Evolutionary conservation across 1,140 invertebrate species (phyloP).

Genomic region (Plodia interpunctella): DNA sequence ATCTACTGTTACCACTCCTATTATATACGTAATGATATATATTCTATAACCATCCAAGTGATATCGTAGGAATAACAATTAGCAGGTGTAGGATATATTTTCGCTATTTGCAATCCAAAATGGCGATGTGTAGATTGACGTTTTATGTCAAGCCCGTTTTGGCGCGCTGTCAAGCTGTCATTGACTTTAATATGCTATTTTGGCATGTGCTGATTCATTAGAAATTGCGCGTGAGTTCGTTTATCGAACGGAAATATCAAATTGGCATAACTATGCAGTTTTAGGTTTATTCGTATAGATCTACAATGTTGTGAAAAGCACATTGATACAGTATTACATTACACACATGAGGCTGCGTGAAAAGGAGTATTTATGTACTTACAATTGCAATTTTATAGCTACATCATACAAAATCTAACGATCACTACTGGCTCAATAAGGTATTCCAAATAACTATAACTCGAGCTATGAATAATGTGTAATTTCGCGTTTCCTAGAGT

Average conservation of each 20-base stretch:
- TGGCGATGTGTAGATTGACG: conserved; percentile 16
- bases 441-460: too few relatives aligned
- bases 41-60: neutral
- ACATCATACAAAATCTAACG: too few relatives aligned
- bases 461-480: too few relatives aligned
- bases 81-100: conserved; percentile 2
- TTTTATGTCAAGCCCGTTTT: conserved; percentile 22
- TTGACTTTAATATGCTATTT: conserved; percentile 19
- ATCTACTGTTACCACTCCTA: too few relatives aligned
- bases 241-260: conserved; percentile 1
- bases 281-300: neutral
- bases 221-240: conserved; percentile 3
- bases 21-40: neutral
- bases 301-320: neutral
- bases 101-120: conserved; percentile 9
- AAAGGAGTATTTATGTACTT: too few relatives aligned
- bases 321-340: too few relatives aligned
- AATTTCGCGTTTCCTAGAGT: too few relatives aligned
- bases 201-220: conserved; percentile 15
- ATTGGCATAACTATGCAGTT: neutral
- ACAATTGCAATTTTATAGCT: too few relatives aligned
- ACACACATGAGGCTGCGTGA: too few relatives aligned
- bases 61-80: conserved; percentile 11
- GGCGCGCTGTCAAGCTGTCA: conserved; percentile 27
- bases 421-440: too few relatives aligned